Conservation (phyloP, 2,113 vertebrate species). For the Stegastes partitus region DNA sequence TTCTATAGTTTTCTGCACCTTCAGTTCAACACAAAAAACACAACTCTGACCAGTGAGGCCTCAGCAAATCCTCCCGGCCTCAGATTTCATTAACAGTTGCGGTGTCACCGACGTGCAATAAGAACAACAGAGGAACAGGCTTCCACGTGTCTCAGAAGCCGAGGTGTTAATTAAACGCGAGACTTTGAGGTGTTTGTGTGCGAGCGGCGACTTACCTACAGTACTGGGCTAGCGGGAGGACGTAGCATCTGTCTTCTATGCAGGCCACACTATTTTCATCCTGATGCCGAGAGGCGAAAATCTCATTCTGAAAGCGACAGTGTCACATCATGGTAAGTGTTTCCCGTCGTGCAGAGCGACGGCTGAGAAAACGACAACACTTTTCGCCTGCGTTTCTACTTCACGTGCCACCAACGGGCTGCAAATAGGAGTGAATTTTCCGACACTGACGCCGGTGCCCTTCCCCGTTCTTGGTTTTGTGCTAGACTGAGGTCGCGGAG, state of each 20-base stretch:
- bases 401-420: not conserved
- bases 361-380: slow-evolving; percentile 30
- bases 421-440: not conserved
- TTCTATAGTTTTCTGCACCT: no score
- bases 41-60: not conserved
- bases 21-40: no score
- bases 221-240: slow-evolving; percentile 98
- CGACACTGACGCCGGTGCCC: not conserved
- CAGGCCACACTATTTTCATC: slow-evolving; percentile 99
- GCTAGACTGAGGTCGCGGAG: slow-evolving; percentile 8
- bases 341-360: slow-evolving; percentile 2
- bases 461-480: slow-evolving; percentile 15
- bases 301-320: slow-evolving; percentile 92
- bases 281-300: slow-evolving; percentile 98
- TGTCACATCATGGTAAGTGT: slow-evolving; percentile 59
- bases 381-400: not conserved
- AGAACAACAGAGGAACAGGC: slow-evolving; percentile 17
- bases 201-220: slow-evolving; percentile 89
- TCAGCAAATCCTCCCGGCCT: not conserved
- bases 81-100: slow-evolving; percentile 37
- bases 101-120: slow-evolving; percentile 36
- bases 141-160: slow-evolving; percentile 11
- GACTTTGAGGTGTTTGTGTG: slow-evolving; percentile 21
- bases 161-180: no score
- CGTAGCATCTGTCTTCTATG: slow-evolving; percentile 99